These are phyloP conservation scores for Aeoliscus strigatus DNA, from an alignment of 2,797 vertebrate species.

Conservation along the genomic window DNA sequence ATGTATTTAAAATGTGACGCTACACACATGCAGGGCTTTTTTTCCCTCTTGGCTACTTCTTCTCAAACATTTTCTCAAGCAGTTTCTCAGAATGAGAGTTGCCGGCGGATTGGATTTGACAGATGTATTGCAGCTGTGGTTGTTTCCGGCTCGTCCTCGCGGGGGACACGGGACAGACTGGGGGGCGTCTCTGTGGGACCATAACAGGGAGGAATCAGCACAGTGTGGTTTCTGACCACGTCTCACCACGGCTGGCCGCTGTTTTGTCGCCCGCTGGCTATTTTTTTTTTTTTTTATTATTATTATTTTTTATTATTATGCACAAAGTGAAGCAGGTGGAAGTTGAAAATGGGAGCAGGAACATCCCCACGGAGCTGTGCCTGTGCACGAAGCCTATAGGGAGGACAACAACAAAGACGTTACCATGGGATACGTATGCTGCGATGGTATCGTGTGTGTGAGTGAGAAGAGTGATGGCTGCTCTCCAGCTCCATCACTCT, in stretches of 20 bases:
- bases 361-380: slow-evolving; percentile 24
- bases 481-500: too few species aligned
- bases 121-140: too few species aligned
- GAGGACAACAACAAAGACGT: slow-evolving; percentile 31
- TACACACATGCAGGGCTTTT: too few species aligned
- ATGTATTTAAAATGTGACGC: too few species aligned
- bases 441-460: too few species aligned
- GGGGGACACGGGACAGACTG: slow-evolving; percentile 25
- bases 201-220: slow-evolving; percentile 32
- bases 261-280: slow-evolving; percentile 4
- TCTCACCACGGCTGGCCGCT: slow-evolving; percentile 2
- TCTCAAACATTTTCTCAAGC: too few species aligned
- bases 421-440: slow-evolving; percentile 23
- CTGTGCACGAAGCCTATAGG: slow-evolving; percentile 32
- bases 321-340: slow-evolving; percentile 10
- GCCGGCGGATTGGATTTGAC: too few species aligned
- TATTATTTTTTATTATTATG: too few species aligned
- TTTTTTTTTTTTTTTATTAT: too few species aligned
- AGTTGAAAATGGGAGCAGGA: slow-evolving; percentile 19
- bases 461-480: too few species aligned
- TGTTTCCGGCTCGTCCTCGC: slow-evolving; percentile 3
- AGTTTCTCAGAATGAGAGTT: too few species aligned
- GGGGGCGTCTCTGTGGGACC: slow-evolving; percentile 24
- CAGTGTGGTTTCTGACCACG: slow-evolving; percentile 27
- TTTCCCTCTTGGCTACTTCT: too few species aligned